Percentiles rank a stretch among this genome's conserved stretches.
These are phyloP conservation scores for Holocentrus rufus DNA, from an alignment of 2,797 vertebrate species.

Conservation along the genomic window DNA sequence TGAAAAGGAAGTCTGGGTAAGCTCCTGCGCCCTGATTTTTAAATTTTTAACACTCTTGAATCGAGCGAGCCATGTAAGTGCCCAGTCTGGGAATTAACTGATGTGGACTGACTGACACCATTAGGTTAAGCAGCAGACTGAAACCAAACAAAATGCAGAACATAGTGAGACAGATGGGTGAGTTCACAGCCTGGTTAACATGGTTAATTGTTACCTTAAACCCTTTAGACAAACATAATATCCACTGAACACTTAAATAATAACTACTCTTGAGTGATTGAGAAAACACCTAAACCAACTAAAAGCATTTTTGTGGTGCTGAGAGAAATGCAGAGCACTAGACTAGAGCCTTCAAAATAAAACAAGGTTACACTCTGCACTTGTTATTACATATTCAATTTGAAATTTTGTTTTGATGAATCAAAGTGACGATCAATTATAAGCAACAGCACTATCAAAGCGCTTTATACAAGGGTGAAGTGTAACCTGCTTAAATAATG, in stretches of 20 bases:
- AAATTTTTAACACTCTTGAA: slow-evolving; percentile 46
- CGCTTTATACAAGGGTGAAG: slow-evolving; percentile 59
- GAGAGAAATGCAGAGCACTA: slow-evolving; percentile 59
- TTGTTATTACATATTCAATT: slow-evolving; percentile 52
- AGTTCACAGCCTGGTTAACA: slow-evolving; percentile 41
- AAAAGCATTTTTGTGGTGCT: slow-evolving; percentile 46
- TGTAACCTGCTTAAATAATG: slow-evolving; percentile 70
- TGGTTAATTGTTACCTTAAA: slow-evolving; percentile 28
- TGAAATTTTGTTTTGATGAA: slow-evolving; percentile 38
- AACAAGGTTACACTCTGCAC: slow-evolving; percentile 69
- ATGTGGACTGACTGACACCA: slow-evolving; percentile 53
- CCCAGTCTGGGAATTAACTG: slow-evolving; percentile 64
- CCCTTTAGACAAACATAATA: slow-evolving; percentile 12
- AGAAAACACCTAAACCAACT: slow-evolving; percentile 54
- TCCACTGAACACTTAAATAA: slow-evolving; percentile 28
- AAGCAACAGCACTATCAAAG: slow-evolving; percentile 7
- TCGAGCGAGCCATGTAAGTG: slow-evolving; percentile 69
- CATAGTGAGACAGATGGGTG: slow-evolving; percentile 31
- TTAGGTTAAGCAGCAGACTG: slow-evolving; percentile 36
- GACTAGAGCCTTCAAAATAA: slow-evolving; percentile 36
- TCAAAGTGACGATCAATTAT: slow-evolving; percentile 36
- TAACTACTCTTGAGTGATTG: slow-evolving; percentile 46
- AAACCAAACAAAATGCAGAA: slow-evolving; percentile 33
- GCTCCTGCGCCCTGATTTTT: slow-evolving; percentile 13
- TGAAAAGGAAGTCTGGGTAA: slow-evolving; percentile 10